phyloP scores from a whole-genome alignment of 2,113 vertebrate species.

The Muscicapa adusta region DNA sequence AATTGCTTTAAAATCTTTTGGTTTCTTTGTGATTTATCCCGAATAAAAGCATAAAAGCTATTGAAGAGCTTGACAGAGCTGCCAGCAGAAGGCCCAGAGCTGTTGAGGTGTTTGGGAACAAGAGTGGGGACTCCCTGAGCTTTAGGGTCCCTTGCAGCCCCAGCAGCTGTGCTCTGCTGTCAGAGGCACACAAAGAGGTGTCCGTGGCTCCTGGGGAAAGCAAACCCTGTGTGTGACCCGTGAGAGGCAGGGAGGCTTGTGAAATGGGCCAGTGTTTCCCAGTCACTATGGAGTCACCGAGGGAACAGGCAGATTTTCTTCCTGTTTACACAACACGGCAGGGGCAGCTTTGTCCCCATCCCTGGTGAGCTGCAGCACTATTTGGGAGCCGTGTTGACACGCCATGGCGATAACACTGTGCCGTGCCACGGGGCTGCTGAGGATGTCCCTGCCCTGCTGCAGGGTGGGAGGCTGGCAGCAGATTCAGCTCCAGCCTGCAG shows the following conservation, averaged over 20 bases:
- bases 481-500: neutral
- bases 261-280: neutral
- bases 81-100: neutral
- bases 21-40: neutral
- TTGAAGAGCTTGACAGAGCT: neutral
- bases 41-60: neutral
- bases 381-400: neutral
- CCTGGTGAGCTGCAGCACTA: neutral
- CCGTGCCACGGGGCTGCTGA: neutral
- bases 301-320: slow-evolving; percentile 33
- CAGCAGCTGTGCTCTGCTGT: neutral
- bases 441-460: neutral
- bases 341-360: neutral
- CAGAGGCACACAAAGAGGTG: neutral
- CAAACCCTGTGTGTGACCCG: neutral
- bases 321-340: slow-evolving; percentile 16
- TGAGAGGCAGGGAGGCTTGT: neutral
- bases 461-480: neutral
- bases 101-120: neutral
- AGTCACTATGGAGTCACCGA: slow-evolving; percentile 23
- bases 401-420: neutral
- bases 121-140: neutral
- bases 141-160: neutral
- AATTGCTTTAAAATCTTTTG: neutral
- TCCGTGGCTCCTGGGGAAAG: neutral